Conservation (phyloP, 2,888 invertebrate species). For the Rhodophaea formosa region DNA sequence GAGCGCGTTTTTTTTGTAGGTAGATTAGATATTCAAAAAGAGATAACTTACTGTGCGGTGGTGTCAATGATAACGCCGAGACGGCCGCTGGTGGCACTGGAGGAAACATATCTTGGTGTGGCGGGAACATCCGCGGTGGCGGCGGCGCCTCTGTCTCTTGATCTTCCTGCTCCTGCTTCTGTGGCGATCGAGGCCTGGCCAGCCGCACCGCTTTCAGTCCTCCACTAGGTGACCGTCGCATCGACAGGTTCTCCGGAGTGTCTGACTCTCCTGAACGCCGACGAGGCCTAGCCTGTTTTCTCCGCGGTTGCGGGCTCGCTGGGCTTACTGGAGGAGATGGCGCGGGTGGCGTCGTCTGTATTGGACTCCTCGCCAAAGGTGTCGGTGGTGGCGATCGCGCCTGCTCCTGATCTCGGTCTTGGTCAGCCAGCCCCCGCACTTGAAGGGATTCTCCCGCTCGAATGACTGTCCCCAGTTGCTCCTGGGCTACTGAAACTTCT, state of each 20-base stretch:
- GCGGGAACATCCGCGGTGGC: slow-evolving; percentile 78
- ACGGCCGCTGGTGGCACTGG: slow-evolving; percentile 85
- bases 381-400: slow-evolving; percentile 63
- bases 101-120: slow-evolving; percentile 85
- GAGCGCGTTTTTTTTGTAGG: not conserved
- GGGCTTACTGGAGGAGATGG: slow-evolving; percentile 80
- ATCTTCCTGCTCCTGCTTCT: slow-evolving; percentile 67
- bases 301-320: slow-evolving; percentile 89
- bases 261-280: slow-evolving; percentile 89
- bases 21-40: not conserved
- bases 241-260: slow-evolving; percentile 82
- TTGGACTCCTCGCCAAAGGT: slow-evolving; percentile 69
- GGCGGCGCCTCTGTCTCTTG: slow-evolving; percentile 76
- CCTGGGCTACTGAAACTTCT: slow-evolving; percentile 93
- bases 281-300: slow-evolving; percentile 92
- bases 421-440: slow-evolving; percentile 88
- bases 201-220: slow-evolving; percentile 68
- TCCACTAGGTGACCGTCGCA: slow-evolving; percentile 76
- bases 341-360: slow-evolving; percentile 64
- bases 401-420: slow-evolving; percentile 71
- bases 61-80: slow-evolving; percentile 88
- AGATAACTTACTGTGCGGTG: slow-evolving; percentile 87
- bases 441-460: slow-evolving; percentile 94
- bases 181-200: slow-evolving; percentile 64
- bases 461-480: slow-evolving; percentile 90